A percentile compares a stretch with the other conserved stretches of the same genome.
These are phyloP conservation scores for Desmophyllum pertusum DNA, from an alignment of 92 coral and sea anemone species.

Conservation along the genomic window DNA sequence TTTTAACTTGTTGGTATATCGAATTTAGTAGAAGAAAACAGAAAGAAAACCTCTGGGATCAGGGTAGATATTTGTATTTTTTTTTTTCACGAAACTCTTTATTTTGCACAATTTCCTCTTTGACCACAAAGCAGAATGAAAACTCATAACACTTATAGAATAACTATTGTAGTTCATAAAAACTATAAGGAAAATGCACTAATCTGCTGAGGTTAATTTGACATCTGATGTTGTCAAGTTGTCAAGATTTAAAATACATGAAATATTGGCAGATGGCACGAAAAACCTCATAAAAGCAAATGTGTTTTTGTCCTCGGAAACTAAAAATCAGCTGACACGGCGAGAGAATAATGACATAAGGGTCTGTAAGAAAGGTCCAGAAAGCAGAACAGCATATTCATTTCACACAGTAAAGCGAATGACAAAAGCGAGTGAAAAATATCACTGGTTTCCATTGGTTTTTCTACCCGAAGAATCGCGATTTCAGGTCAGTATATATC, in stretches of 20 bases:
- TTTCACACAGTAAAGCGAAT: not conserved
- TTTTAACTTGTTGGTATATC: not conserved
- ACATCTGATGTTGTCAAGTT: constrained; percentile 20
- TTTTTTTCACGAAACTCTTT: not conserved
- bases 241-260: constrained; percentile 1
- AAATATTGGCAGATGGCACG: constrained; percentile 15
- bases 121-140: not conserved
- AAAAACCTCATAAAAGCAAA: not conserved
- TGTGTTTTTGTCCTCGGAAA: not conserved
- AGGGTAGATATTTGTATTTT: no score
- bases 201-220: constrained; percentile 26
- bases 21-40: no score
- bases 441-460: not conserved
- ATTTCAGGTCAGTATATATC: not conserved
- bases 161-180: not conserved
- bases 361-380: not conserved
- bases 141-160: not conserved
- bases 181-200: not conserved
- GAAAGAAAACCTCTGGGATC: no score
- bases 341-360: constrained; percentile 16
- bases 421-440: not conserved
- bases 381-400: not conserved
- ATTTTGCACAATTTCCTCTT: constrained; percentile 1
- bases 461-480: not conserved
- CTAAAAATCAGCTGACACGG: constrained; percentile 9